These are phyloP conservation scores for Hippolais icterina DNA, from an alignment of 2,113 vertebrate genomes.

Conservation along the genomic window DNA sequence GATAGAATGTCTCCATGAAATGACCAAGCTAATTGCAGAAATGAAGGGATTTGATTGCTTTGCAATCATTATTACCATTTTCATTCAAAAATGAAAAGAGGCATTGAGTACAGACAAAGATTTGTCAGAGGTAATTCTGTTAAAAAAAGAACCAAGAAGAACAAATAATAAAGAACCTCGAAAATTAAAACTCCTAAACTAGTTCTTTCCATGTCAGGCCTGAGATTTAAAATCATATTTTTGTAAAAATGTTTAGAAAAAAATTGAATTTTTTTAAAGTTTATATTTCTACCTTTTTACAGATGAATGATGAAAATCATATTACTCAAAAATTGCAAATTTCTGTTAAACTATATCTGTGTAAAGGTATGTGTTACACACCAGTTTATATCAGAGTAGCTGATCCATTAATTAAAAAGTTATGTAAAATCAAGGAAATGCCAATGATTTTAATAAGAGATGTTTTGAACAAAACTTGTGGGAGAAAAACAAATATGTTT, in stretches of 20 bases:
- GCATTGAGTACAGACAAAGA: not conserved
- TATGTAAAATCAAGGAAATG: not conserved
- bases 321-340: not conserved
- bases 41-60: not conserved
- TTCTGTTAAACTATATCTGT: not conserved
- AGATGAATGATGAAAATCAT: not conserved
- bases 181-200: not conserved
- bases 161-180: not conserved
- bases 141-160: not conserved
- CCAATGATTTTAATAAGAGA: constrained; percentile 40
- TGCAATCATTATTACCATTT: not conserved
- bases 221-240: not conserved
- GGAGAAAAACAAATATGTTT: constrained; percentile 47
- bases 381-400: not conserved
- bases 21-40: not conserved
- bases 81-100: not conserved
- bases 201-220: not conserved
- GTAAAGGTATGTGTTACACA: not conserved
- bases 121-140: not conserved
- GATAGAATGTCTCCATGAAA: not conserved
- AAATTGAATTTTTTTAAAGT: not conserved
- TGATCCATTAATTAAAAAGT: not conserved
- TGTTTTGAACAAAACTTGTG: constrained; percentile 21
- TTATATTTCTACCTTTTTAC: not conserved
- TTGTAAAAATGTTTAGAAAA: not conserved